Evolutionary conservation across 1,140 invertebrate genomes (phyloP).

Genomic region (Aporrectodea caliginosa): DNA sequence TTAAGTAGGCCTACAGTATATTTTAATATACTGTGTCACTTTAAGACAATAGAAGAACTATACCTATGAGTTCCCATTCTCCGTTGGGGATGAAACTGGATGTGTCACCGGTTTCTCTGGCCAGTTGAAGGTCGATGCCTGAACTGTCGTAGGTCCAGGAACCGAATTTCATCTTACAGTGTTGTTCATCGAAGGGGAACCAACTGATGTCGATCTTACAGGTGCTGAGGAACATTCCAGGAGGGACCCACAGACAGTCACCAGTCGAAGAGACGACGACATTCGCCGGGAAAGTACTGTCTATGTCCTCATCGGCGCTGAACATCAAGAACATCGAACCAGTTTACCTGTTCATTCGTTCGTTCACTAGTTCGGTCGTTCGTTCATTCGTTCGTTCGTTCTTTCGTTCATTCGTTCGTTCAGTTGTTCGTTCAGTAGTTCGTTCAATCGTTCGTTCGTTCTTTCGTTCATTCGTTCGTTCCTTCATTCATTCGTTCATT

Average conservation of each 20-base stretch:
- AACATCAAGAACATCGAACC: too few relatives aligned
- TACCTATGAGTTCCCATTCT: constrained; percentile 97
- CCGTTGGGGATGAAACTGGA: constrained; percentile 95
- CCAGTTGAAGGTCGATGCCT: constrained; percentile 48
- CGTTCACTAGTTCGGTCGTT: too few relatives aligned
- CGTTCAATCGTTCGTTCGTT: too few relatives aligned
- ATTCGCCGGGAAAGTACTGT: constrained; percentile 32
- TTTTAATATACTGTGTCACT: too few relatives aligned
- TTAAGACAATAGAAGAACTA: too few relatives aligned
- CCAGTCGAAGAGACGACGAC: constrained; percentile 30
- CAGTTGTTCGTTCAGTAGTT: too few relatives aligned
- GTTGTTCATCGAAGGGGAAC: constrained; percentile 97
- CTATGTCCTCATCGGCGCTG: constrained; percentile 34
- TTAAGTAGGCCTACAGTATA: too few relatives aligned
- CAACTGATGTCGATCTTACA: constrained; percentile 95
- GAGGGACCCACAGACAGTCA: constrained; percentile 31
- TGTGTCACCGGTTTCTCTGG: constrained; percentile 62
- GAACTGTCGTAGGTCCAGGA: constrained; percentile 34
- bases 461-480: too few relatives aligned
- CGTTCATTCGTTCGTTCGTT: too few relatives aligned
- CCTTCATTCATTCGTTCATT: too few relatives aligned
- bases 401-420: too few relatives aligned
- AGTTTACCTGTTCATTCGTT: too few relatives aligned
- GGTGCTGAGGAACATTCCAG: constrained; percentile 59
- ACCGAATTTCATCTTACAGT: constrained; percentile 74